Base-by-base conservation (phyloP, 2,797 vertebrate species). In the Trachops cirrhosus region DNA sequence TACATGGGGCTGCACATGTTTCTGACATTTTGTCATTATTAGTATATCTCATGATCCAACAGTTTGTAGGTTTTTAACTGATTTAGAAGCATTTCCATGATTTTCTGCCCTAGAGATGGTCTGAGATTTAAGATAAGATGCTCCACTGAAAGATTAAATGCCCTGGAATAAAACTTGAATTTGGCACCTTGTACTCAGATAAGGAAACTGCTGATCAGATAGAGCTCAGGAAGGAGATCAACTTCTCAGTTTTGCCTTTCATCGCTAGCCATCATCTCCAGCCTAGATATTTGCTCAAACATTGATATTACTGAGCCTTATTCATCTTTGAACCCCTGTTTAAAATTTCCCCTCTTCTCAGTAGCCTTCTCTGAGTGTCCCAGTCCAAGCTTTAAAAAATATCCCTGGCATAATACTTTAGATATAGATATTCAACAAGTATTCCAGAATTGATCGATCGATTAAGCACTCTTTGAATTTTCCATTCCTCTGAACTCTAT, bases 21-120 rank as follows among this genome's bases (percentile, higher is more conserved):
- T 97, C 64, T 92, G 86, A 86, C 67, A 91, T 92, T 94, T 97
- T 46, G 0, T 93, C 46, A 86, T 93, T 84, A 62, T 80, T 89
- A 39, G 15, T 82, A 4, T 32, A 5, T 95, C 70, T 89, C 46
- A 62, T 54, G 92, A 88, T 94, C 75, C 96, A 85, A 93, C 52
- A 54, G 57, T 6, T 0, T 59, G 77, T 37, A 78, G 32, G 29
- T 91, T 96, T 96, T 96, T 64, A 71, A 67, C 93, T 96, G 57
- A 57, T 79, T 84, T 75, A 64, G 83, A 93, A 88, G 15, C 15
- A 64, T 75, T 93, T 95, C 64, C 32, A 41, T 79, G 41, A 70
- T 71, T 91, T 93, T 95, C 10, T 93, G 19, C 67, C 16, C 32
- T 85, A 83, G 82, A 79, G 78, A 26, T 85, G 37, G 46, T 91